Evolutionary conservation across 64 coral and sea anemone genomes (phyloP).

Genomic region (Stichodactyla helianthus): DNA sequence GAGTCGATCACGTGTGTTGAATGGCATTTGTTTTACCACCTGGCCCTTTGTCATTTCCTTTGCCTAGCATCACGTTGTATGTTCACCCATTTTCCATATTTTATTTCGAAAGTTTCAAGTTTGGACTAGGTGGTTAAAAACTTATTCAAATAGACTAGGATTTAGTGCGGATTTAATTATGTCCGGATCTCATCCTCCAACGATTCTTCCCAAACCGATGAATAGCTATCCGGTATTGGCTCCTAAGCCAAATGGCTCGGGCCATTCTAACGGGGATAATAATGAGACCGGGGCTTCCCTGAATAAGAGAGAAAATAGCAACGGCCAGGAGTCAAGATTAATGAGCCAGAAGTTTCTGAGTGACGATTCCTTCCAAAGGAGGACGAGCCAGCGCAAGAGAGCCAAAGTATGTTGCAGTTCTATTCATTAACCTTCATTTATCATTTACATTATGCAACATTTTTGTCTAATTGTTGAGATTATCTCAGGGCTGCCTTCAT

Average conservation of each 20-base stretch:
- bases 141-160: slow-evolving; percentile 41
- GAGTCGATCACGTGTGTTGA: slow-evolving; percentile 54
- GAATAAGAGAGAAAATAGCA: slow-evolving; percentile 52
- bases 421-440: slow-evolving; percentile 78
- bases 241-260: slow-evolving; percentile 74
- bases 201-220: slow-evolving; percentile 83
- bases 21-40: slow-evolving; percentile 92
- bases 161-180: slow-evolving; percentile 82
- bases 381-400: slow-evolving; percentile 96
- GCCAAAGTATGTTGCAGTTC: slow-evolving; percentile 94
- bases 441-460: slow-evolving; percentile 96
- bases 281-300: slow-evolving; percentile 40
- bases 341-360: slow-evolving; percentile 46
- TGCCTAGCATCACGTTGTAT: slow-evolving; percentile 80
- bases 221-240: slow-evolving; percentile 64
- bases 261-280: slow-evolving; percentile 59
- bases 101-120: slow-evolving; percentile 93
- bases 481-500: neutral
- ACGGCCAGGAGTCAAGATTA: slow-evolving; percentile 42
- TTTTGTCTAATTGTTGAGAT: slow-evolving; percentile 38
- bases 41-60: slow-evolving; percentile 90
- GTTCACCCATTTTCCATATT: slow-evolving; percentile 92
- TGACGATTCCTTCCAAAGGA: slow-evolving; percentile 43
- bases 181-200: slow-evolving; percentile 73
- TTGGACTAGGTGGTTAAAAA: slow-evolving; percentile 69